Conservation (phyloP, 2,113 vertebrate species). For the Anser cygnoides region DNA sequence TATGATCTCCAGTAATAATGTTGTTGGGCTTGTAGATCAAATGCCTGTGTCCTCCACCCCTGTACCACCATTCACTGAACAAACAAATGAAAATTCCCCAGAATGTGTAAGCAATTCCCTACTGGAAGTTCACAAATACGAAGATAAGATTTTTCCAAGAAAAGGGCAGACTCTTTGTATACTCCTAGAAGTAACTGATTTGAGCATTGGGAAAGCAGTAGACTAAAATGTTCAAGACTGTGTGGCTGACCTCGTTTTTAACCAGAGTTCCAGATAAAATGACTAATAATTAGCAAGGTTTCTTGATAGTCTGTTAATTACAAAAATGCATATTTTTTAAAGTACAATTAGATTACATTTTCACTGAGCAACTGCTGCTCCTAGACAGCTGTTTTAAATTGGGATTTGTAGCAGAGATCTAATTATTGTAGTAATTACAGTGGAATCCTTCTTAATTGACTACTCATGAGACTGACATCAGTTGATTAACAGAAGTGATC, state of each 20-base stretch:
- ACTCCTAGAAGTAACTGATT: neutral
- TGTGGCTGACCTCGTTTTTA: neutral
- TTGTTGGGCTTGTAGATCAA: neutral
- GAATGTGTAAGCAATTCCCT: neutral
- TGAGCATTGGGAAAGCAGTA: neutral
- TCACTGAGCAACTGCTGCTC: neutral
- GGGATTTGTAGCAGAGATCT: neutral
- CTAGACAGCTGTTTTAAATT: neutral
- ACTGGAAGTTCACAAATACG: neutral
- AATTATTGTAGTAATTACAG: slow-evolving; percentile 26
- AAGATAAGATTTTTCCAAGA: neutral
- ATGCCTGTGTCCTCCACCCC: neutral
- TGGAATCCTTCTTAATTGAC: neutral
- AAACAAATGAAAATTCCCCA: neutral
- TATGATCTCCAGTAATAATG: neutral
- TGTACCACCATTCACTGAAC: neutral
- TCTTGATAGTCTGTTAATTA: neutral
- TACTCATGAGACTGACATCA: neutral
- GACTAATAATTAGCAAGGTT: neutral
- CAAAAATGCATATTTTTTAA: neutral
- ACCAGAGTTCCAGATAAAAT: neutral
- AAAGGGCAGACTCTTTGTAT: neutral
- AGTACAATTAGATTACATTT: neutral
- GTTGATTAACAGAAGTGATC: neutral
- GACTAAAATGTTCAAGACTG: accelerated